Evolutionary conservation across 2,888 invertebrate species (phyloP).

Genomic region (Eremobia ochroleuca): DNA sequence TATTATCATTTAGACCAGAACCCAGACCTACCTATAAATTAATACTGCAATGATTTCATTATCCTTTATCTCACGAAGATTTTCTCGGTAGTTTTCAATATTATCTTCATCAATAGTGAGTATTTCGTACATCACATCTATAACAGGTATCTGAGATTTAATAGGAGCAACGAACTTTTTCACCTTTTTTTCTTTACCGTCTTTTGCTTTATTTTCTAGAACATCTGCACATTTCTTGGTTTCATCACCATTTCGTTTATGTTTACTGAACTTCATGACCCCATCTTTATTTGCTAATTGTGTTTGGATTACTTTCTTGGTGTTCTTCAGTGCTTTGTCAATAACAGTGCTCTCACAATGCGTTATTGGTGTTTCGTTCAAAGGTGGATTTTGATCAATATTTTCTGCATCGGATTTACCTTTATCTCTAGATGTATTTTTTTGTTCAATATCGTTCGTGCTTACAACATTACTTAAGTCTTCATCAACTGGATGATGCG

Average conservation of each 20-base stretch:
- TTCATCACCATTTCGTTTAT: constrained; percentile 61
- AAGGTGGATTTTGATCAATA: constrained; percentile 4
- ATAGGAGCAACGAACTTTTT: constrained; percentile 82
- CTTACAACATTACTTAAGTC: constrained; percentile 23
- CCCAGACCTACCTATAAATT: constrained; percentile 73
- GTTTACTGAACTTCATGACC: constrained; percentile 83
- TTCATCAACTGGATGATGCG: constrained; percentile 60
- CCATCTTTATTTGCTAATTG: constrained; percentile 83
- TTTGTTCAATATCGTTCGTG: not conserved
- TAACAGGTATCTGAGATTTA: constrained; percentile 80
- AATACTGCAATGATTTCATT: constrained; percentile 72
- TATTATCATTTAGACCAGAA: not conserved
- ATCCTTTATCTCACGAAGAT: constrained; percentile 41
- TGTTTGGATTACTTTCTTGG: constrained; percentile 80
- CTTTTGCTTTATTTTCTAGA: constrained; percentile 29
- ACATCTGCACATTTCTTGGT: not conserved
- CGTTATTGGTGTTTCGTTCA: not conserved
- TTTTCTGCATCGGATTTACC: constrained; percentile 9
- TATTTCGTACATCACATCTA: constrained; percentile 75
- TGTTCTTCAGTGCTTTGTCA: constrained; percentile 53
- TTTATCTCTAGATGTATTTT: not conserved
- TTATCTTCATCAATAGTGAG: constrained; percentile 68
- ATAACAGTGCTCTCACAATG: constrained; percentile 28
- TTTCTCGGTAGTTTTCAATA: constrained; percentile 31
- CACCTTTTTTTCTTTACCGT: constrained; percentile 69